phyloP scores from a whole-genome alignment of 2,113 vertebrate genomes.

The Rissa tridactyla region DNA sequence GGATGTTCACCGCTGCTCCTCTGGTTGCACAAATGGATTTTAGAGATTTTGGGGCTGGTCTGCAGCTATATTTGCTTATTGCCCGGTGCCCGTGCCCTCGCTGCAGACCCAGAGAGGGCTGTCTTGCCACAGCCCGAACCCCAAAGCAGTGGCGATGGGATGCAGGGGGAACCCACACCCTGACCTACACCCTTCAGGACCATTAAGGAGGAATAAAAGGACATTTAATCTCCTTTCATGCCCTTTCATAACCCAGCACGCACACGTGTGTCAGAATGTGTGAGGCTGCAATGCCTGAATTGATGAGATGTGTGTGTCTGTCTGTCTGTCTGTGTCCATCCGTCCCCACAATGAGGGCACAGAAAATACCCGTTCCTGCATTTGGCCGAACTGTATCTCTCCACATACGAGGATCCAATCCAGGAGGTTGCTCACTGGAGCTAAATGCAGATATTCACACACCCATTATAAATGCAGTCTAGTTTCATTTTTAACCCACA shows the following conservation, averaged over 20 bases:
- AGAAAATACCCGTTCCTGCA: not conserved
- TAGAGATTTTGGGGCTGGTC: not conserved
- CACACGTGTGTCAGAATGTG: not conserved
- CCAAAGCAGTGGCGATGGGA: not conserved
- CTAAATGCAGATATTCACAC: conserved; percentile 47
- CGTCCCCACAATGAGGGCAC: not conserved
- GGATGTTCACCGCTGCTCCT: not conserved
- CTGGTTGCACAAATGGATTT: accelerated
- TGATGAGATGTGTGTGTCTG: not conserved
- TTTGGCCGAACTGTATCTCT: not conserved
- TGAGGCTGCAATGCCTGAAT: not conserved
- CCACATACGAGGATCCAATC: not conserved
- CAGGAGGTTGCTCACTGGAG: not conserved
- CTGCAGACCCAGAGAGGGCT: accelerated
- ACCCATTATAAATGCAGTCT: conserved; percentile 40
- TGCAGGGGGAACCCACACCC: not conserved
- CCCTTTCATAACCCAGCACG: not conserved
- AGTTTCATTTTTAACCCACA: conserved; percentile 49
- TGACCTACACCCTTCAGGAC: not conserved
- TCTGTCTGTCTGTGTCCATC: not conserved
- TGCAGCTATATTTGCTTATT: not conserved
- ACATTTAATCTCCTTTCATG: not conserved
- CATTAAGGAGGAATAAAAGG: not conserved
- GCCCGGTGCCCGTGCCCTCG: not conserved
- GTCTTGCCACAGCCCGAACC: not conserved